These are phyloP conservation scores for Eristalis pertinax DNA, from an alignment of 2,888 invertebrate species.

Conservation along the genomic window DNA sequence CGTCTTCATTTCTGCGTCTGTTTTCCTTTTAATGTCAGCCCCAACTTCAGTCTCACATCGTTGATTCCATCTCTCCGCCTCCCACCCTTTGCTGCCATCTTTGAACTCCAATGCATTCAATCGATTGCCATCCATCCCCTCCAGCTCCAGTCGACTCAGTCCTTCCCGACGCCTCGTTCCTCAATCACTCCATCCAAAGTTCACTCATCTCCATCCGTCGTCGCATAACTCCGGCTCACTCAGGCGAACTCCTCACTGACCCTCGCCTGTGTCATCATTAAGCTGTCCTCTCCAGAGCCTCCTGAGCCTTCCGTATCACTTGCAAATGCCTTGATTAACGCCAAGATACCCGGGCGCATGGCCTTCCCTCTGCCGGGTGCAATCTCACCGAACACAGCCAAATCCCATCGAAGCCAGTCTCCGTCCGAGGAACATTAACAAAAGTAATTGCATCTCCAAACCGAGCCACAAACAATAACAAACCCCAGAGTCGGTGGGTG, in stretches of 20 bases:
- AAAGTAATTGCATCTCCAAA: not conserved
- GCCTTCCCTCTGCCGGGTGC: not conserved
- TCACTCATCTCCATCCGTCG: not conserved
- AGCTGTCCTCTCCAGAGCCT: not conserved
- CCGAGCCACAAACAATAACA: not conserved
- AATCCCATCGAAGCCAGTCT: not conserved
- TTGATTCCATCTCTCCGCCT: no score
- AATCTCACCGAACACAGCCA: not conserved
- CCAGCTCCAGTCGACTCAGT: not conserved
- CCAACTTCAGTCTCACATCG: not conserved
- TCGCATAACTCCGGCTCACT: not conserved
- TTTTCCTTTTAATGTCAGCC: not conserved
- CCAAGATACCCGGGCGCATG: not conserved
- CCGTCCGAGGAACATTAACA: not conserved
- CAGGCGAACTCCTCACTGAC: not conserved
- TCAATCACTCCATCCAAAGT: not conserved
- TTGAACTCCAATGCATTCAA: no score
- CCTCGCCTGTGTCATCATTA: not conserved
- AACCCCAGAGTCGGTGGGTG: no score
- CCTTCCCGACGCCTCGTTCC: not conserved
- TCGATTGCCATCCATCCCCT: no score
- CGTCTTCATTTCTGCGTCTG: no score
- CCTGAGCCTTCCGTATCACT: not conserved
- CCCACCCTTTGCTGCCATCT: no score
- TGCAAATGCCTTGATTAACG: not conserved